Conservation (phyloP, 2,113 vertebrate genomes). For the Tachysurus fulvidraco region DNA sequence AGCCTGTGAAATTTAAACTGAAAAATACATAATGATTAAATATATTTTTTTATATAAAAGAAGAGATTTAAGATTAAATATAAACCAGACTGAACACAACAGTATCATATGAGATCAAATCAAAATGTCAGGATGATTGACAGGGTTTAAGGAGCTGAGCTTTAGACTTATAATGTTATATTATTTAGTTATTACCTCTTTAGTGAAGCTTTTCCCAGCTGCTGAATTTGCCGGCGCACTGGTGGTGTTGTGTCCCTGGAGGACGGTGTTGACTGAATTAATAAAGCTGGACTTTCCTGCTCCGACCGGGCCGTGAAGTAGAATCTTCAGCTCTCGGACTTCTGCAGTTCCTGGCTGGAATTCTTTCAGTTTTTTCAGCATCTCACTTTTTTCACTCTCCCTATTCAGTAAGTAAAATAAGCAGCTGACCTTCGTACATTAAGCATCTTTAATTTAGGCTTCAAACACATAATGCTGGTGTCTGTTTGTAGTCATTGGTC, state of each 20-base stretch:
- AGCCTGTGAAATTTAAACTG: constrained; percentile 31
- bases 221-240: neutral
- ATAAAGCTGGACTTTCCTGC: constrained; percentile 16
- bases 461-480: neutral
- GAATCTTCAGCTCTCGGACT: neutral
- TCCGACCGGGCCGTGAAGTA: constrained; percentile 19
- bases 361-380: neutral
- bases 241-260: neutral
- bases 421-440: no score
- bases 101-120: neutral
- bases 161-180: neutral
- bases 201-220: constrained; percentile 6
- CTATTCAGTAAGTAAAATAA: neutral
- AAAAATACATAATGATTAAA: neutral
- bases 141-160: neutral
- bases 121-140: neutral
- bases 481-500: neutral
- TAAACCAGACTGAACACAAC: no score
- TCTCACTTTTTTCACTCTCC: neutral
- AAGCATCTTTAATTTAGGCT: neutral
- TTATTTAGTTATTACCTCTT: neutral
- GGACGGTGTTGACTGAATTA: neutral
- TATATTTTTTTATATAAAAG: no score
- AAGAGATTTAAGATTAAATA: no score
- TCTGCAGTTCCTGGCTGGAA: neutral